Base-by-base conservation (phyloP, 2,113 vertebrate species). In the Machaerirhynchus nigripectus region DNA sequence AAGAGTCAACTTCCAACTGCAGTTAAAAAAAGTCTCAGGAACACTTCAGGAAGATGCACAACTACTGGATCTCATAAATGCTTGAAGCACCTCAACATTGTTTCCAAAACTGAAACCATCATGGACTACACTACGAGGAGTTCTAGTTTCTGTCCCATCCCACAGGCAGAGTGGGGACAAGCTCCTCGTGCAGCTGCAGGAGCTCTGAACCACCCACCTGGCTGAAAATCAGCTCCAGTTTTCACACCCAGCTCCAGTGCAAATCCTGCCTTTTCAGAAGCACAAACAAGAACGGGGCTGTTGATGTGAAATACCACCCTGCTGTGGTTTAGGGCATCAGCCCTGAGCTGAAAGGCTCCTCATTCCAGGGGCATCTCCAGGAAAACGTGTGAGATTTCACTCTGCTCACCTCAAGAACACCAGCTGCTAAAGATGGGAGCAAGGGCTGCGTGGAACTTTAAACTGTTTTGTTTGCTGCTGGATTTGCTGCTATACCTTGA, bases 51-150 rank as follows among this genome's bases (percentile, higher is more conserved):
- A 60, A 28, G 11, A 65, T 28, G 3, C 3, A 28, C 7, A 61
- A 7, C 33, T 52, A 8, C 7, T 5, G 9, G 15, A 8, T 27
- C 44, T 44, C 27, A 57, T 16, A 65, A 67, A 65, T 6, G 15
- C 3, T 13, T 3, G 13, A 49, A 50, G 18, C 16, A 39, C 20
- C 55, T 50, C 59, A 50, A 4, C 1, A 1, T 7, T 75, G 30
- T 27, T 57, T 22, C 30, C 23, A 9, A 8, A 59, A 42, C 52
- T 3, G 52, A 31, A 53, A 53, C 52, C 52, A 31, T 6, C 3
- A 2, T 0, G 17, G 52, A 24, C 31, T 28, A 10, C 7, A 6
- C 2, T 0, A 2, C 3, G 15, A 75, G 56, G n/a, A 63, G 35
- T 22, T 46, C 27, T 1, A 4, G 15, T 47, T 79, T 39, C 56